Conservation (phyloP, 2,888 invertebrate species). For the Silvanus unidentatus region DNA sequence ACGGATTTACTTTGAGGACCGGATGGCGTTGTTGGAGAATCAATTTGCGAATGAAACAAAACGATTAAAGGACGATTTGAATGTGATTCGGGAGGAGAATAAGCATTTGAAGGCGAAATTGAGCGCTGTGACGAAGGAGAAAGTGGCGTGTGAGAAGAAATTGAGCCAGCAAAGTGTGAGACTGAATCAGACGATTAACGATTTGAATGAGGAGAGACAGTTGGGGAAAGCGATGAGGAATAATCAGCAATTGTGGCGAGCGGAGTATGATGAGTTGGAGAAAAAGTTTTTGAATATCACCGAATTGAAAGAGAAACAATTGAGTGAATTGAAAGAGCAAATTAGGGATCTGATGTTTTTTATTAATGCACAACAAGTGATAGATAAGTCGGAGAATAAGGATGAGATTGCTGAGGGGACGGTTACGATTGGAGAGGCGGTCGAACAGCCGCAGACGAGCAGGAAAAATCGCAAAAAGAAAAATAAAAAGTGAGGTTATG, state of each 20-base stretch:
- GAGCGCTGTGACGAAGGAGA: slow-evolving; percentile 56
- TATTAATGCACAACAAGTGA: slow-evolving; percentile 73
- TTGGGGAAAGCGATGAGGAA: slow-evolving; percentile 70
- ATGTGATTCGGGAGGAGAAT: slow-evolving; percentile 49
- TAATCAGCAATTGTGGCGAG: slow-evolving; percentile 71
- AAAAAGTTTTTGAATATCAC: slow-evolving; percentile 45
- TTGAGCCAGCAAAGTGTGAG: slow-evolving; percentile 57
- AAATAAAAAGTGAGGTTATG: slow-evolving; percentile 22
- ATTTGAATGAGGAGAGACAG: slow-evolving; percentile 78
- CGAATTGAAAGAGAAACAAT: slow-evolving; percentile 55
- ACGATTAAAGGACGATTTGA: slow-evolving; percentile 48
- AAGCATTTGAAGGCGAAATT: slow-evolving; percentile 47
- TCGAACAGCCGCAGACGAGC: slow-evolving; percentile 17
- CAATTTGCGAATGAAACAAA: slow-evolving; percentile 37
- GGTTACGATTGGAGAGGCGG: slow-evolving; percentile 51
- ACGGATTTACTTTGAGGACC: slow-evolving; percentile 84
- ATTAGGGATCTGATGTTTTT: slow-evolving; percentile 95
- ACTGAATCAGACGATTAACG: slow-evolving; percentile 59
- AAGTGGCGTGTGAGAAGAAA: slow-evolving; percentile 65
- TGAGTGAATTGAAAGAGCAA: slow-evolving; percentile 85
- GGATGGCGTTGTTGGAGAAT: slow-evolving; percentile 51
- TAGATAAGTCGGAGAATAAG: slow-evolving; percentile 51
- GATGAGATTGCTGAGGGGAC: slow-evolving; percentile 59
- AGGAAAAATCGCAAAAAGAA: slow-evolving; percentile 22
- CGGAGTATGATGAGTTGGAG: slow-evolving; percentile 54